Evolutionary conservation across 2,113 vertebrate species (phyloP).

Genomic region (Myotis yumanensis): DNA sequence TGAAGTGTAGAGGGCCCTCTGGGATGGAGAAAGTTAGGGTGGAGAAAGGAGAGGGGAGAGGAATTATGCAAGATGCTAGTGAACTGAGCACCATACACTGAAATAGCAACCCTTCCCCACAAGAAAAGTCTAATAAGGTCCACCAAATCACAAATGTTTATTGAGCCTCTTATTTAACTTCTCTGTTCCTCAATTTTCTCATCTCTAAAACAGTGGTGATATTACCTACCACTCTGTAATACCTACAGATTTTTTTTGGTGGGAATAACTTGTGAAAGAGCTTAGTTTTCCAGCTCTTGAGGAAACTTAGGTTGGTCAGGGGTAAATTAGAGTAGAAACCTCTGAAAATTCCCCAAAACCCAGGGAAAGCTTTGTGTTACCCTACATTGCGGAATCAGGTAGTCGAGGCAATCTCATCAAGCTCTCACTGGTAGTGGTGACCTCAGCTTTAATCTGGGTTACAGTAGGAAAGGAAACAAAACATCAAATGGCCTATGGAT

Average conservation of each 20-base stretch:
- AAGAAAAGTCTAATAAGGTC: background rate
- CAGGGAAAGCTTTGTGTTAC: background rate
- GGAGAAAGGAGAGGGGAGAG: background rate
- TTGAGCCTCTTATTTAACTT: background rate
- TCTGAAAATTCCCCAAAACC: background rate
- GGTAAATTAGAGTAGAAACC: background rate
- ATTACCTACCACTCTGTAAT: background rate
- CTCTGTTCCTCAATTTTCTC: background rate
- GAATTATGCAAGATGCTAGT: background rate
- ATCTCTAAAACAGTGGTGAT: background rate
- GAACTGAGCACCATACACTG: background rate
- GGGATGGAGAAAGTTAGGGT: background rate
- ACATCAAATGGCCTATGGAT: background rate
- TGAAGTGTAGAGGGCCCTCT: background rate
- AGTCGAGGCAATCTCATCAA: background rate
- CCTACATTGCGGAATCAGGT: background rate
- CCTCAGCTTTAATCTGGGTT: background rate
- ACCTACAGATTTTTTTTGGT: background rate
- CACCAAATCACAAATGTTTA: background rate
- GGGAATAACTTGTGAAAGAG: background rate
- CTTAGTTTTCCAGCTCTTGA: background rate
- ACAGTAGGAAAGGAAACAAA: constrained; percentile 2
- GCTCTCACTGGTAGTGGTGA: background rate
- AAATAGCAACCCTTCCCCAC: background rate
- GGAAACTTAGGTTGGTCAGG: background rate